A percentile compares a stretch with the other conserved stretches of the same genome.
Conservation (phyloP, 2,888 invertebrate genomes). For the Philereme transversata region DNA sequence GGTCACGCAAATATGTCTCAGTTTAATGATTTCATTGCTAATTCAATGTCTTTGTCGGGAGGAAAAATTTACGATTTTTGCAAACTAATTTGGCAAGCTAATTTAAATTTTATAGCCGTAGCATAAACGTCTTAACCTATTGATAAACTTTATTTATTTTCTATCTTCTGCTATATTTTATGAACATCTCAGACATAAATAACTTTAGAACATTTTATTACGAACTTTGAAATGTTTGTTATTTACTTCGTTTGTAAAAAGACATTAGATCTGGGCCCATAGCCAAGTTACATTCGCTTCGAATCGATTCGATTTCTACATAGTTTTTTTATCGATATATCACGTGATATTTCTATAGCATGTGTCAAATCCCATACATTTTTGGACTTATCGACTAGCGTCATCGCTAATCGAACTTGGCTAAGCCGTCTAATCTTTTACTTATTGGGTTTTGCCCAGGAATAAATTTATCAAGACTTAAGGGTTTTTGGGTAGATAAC, state of each 20-base stretch:
- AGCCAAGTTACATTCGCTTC: too few relatives aligned
- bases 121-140: constrained; percentile 32
- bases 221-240: neutral
- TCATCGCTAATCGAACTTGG: too few relatives aligned
- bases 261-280: neutral
- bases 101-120: constrained; percentile 31
- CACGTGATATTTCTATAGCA: too few relatives aligned
- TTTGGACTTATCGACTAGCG: too few relatives aligned
- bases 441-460: too few relatives aligned
- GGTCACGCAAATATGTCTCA: constrained; percentile 42
- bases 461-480: too few relatives aligned
- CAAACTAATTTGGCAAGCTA: constrained; percentile 24
- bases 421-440: neutral
- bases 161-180: constrained; percentile 3
- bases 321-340: too few relatives aligned
- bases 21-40: constrained; percentile 36
- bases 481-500: too few relatives aligned
- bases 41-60: constrained; percentile 30
- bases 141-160: constrained; percentile 13
- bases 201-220: constrained; percentile 2
- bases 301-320: too few relatives aligned
- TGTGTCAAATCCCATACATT: too few relatives aligned
- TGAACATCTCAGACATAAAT: neutral
- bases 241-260: neutral
- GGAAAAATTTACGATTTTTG: constrained; percentile 34